Percentiles rank a stretch among this genome's conserved stretches.
Conservation (phyloP, 2,888 invertebrate genomes). For the Cyaniris semiargus region DNA sequence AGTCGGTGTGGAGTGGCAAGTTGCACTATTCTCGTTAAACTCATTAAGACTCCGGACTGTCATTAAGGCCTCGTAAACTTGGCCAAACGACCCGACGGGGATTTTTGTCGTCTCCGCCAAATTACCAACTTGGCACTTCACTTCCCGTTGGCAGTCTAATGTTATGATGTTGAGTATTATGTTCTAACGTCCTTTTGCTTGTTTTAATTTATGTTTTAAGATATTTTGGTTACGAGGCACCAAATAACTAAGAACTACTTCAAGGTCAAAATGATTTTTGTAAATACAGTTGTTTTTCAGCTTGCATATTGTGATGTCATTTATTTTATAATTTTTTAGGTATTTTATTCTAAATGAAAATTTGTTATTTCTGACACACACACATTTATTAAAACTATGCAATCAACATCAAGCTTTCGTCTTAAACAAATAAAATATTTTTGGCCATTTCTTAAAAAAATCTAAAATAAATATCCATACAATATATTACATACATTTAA, state of each 20-base stretch:
- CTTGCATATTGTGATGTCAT: background rate
- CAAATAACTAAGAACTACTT: background rate
- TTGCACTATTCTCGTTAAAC: constrained; percentile 58
- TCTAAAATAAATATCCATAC: background rate
- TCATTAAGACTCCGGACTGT: constrained; percentile 56
- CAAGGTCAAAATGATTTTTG: background rate
- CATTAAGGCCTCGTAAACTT: constrained; percentile 46
- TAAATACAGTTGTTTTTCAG: too few relatives aligned
- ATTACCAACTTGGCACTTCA: constrained; percentile 31
- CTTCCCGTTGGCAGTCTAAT: background rate
- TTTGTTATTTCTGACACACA: background rate
- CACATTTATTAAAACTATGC: background rate
- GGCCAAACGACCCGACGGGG: constrained; percentile 43
- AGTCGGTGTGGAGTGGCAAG: constrained; percentile 47
- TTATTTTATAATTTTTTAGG: background rate
- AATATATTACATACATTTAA: constrained; percentile 25
- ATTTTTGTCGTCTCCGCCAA: constrained; percentile 39
- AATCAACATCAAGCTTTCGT: background rate
- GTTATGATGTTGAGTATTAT: constrained; percentile 18
- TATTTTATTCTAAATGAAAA: background rate
- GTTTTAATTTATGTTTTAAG: background rate
- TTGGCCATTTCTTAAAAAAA: too few relatives aligned
- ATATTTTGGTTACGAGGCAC: background rate
- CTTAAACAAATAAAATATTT: background rate
- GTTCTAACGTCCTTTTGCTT: background rate